Evolutionary conservation across 2,888 invertebrate species (phyloP).

Genomic region (Empis stercorea): DNA sequence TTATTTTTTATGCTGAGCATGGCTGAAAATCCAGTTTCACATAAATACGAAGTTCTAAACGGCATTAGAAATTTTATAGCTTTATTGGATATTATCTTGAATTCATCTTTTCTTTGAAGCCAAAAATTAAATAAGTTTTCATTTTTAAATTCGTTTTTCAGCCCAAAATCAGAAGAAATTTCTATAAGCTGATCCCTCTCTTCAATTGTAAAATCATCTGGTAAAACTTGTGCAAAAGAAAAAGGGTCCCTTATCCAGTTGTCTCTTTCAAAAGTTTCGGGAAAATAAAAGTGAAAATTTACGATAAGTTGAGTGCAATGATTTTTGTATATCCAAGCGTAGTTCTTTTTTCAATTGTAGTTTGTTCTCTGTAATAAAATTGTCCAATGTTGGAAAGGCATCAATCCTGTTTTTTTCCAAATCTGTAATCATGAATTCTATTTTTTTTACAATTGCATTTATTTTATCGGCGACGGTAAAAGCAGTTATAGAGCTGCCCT

Average conservation of each 20-base stretch:
- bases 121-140: neutral
- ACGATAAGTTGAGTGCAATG: neutral
- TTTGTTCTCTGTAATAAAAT: neutral
- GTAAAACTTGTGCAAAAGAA: neutral
- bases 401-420: neutral
- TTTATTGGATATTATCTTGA: neutral
- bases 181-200: neutral
- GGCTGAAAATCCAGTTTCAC: neutral
- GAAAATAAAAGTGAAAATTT: neutral
- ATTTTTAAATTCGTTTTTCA: neutral
- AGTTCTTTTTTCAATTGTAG: neutral
- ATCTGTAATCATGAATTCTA: neutral
- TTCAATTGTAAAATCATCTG: neutral
- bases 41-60: neutral
- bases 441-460: neutral
- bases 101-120: neutral
- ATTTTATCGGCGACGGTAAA: neutral
- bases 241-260: neutral
- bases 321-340: neutral
- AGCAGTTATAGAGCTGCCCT: neutral
- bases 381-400: neutral
- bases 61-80: neutral
- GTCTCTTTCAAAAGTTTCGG: neutral
- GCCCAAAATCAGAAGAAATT: neutral
- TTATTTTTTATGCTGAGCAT: neutral